These are phyloP conservation scores for Chloroceryle amazona DNA, from an alignment of 2,797 vertebrate genomes.

Conservation along the genomic window DNA sequence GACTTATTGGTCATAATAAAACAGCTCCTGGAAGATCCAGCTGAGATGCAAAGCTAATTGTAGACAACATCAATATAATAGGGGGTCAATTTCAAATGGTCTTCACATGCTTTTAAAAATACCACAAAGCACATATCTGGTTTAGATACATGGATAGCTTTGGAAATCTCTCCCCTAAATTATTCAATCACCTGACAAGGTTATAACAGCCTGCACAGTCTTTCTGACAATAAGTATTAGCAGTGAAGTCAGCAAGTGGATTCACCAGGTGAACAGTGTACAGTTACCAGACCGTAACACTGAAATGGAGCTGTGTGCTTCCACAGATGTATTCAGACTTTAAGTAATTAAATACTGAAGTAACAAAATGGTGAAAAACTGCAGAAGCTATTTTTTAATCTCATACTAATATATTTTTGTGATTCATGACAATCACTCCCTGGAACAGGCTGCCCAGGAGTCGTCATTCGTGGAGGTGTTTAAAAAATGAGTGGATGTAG, in stretches of 20 bases:
- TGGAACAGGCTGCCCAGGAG: too few relatives aligned
- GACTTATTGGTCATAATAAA: not conserved
- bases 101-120: not conserved
- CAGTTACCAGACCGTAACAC: not conserved
- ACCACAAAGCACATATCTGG: not conserved
- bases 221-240: slow-evolving; percentile 26
- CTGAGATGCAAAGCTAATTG: not conserved
- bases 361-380: not conserved
- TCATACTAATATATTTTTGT: not conserved
- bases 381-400: slow-evolving; percentile 6
- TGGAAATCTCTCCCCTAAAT: slow-evolving; percentile 39
- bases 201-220: not conserved
- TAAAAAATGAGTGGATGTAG: too few relatives aligned
- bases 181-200: slow-evolving; percentile 6
- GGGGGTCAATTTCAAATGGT: not conserved
- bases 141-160: not conserved
- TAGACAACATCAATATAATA: not conserved
- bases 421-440: not conserved
- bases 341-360: slow-evolving; percentile 42
- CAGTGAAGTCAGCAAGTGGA: not conserved
- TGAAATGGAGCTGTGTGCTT: not conserved
- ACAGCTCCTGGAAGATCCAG: not conserved
- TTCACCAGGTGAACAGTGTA: not conserved
- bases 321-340: slow-evolving; percentile 10
- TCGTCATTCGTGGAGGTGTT: too few relatives aligned